Evolutionary conservation across 2,888 invertebrate species (phyloP), one percentile per base, ranked within the genome.

Genomic region (Phania funesta): DNA sequence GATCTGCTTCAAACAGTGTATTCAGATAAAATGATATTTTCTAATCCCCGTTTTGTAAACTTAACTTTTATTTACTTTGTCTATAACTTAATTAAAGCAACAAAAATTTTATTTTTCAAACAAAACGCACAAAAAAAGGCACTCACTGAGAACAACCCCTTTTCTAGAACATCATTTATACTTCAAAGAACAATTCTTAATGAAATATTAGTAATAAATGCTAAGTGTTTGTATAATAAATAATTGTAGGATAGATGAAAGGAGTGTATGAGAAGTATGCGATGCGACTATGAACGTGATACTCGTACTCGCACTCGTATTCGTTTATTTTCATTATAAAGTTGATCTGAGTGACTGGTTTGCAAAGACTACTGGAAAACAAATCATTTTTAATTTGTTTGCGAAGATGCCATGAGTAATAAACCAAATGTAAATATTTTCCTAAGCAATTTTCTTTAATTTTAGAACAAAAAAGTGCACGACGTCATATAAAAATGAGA

Each of bases 301-400:
- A 56, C 35, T 18, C 20, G 35, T 20, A 11, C 16, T 56, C 18
- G 18, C 29, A 13, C 26, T 68, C 5, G 13, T 20, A 13, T 71
- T 58, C 64, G 18, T 46, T 74, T 52, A 44, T 68, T 76, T 77
- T 70, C 68, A 54, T 46, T 54, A 76, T 41, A 22, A 60, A 62
- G 46, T 58, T 58, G 20, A 35, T 46, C 35, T 29, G n/a, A 24
- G 26, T 56, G 41, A 58, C 32, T 73, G 24, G 44, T 56, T 56
- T 50, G 50, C 54, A 50, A 67, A 41, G 67, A 13, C 56, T 38
- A 38, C 76, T 64, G 44, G 20, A 77, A 76, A 77, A 81, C 71
- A 81, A 81, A 77, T 80, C 83, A 80, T 73, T 80, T 83, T 74
- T 83, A 83, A 83, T 80, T 80, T 83, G 83, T 80, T 83, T 83